Evolutionary conservation across 2,797 vertebrate species (phyloP), one percentile per base, ranked within the genome.

Genomic region (Myiotriccus ornatus): DNA sequence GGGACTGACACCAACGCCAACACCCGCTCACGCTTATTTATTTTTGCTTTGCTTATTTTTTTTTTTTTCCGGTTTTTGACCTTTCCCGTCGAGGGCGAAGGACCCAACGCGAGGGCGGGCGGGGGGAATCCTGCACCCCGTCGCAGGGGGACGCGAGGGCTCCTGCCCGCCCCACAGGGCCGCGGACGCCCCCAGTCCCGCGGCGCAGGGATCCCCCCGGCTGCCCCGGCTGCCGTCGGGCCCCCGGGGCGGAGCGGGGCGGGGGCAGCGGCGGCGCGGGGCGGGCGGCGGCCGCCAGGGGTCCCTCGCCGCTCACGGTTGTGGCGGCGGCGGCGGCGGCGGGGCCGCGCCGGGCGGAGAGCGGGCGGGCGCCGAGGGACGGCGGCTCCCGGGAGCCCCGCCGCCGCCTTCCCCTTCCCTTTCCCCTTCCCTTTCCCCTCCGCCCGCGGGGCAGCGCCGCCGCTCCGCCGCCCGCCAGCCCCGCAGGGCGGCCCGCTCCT

Each of bases 251-350:
- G 64, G 43, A 21, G 59, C 74, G 47, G 47, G 24, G 47, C 24
- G 47, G 65, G 18, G 53, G 52, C 11, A 22, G 53, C 19, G 34
- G 14, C 63, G 37, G 24, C 60, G 53, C 49, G 37, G 79, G 46
- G 73, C 46, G 59, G 49, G 13, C 63, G 60, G 84, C 68, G 60
- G 81, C 55, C 86, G 76, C 91, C 88, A 89, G 91, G 22, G 86
- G 87, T 64, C 87, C 41, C 87, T 13, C 80, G 65, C 57, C 52
- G 73, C 87, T 84, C 87, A 77, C 80, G 65, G 80, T 89, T 89
- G 21, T 30, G 77, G 85, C 39, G 39, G 39, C 53, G 39, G 52
- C 3, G 57, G n/a, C 56, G 79, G 77, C 50, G 52, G 34, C 52
- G 46, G 46, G 73, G 17, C 22, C 5, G 77, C 46, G 53, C 20